A percentile compares a stretch with the other conserved stretches of the same genome.
Evolutionary conservation across 2,113 vertebrate genomes (phyloP).

Genomic region (Cyanoderma ruficeps): DNA sequence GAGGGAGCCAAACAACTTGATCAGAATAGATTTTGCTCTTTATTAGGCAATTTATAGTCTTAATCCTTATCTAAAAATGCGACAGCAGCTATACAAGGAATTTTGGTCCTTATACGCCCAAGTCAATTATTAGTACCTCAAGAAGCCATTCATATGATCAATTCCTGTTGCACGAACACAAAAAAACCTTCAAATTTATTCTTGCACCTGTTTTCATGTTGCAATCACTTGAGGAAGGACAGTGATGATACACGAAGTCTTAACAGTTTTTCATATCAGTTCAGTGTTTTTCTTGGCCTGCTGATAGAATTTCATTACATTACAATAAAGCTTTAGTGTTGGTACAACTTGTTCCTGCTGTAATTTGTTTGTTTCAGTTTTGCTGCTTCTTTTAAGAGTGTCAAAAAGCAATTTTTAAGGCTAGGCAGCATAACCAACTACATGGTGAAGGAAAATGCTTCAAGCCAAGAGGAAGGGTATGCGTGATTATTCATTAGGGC

Average conservation of each 20-base stretch:
- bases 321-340: background rate
- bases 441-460: background rate
- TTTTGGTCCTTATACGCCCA: background rate
- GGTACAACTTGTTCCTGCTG: background rate
- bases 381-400: background rate
- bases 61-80: conserved; percentile 12
- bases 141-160: background rate
- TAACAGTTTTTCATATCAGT: background rate
- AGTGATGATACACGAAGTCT: background rate
- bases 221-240: conserved; percentile 6
- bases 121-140: background rate
- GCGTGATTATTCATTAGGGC: background rate
- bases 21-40: background rate
- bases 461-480: background rate
- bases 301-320: conserved; percentile 20
- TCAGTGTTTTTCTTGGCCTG: background rate
- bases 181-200: conserved; percentile 24
- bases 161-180: background rate
- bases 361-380: conserved; percentile 15
- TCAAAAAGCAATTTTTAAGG: background rate
- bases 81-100: background rate
- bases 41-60: conserved; percentile 29
- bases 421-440: background rate
- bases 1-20: background rate
- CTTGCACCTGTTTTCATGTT: background rate